Evolutionary conservation across 1,140 invertebrate species (phyloP), one percentile per base, ranked within the genome.

Genomic region (Camponotus floridanus): DNA sequence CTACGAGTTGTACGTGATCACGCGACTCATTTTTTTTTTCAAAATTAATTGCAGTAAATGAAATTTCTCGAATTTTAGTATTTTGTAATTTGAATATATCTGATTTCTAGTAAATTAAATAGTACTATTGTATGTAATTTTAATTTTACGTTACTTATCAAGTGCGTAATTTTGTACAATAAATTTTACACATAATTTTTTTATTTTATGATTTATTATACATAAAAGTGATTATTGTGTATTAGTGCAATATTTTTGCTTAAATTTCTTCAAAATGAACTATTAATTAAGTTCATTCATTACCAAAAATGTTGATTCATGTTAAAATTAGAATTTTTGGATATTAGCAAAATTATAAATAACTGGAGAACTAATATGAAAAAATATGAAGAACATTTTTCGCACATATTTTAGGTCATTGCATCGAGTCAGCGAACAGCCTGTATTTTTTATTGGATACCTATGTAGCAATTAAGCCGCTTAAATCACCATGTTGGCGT

Each of bases 381-480:
- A 74, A 73, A 74, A 74, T 74, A 74, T 48, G 79, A 74, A 18
- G 21, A 61, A 83, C 48, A 51, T 18, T 83, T 74, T 39, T 73
- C 39, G 31, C 79, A 74, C 39, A 36, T 73, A 81, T 83, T 74
- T 31, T 39, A 15, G 51, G 21, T 81, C 45, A 83, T 83, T 68
- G 57, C 59, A 73, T 39, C 57, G 79, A 83, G 67, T 81, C 15
- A 57, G 68, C 36, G 15, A 65, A 71, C 68, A 83, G 68, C 39
- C 71, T 73, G 65, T n/a, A 86, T 86, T 85, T 85, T 85, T 87
- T 85, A 85, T 62, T 68, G 73, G 57, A n/a, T 71, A 45, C 42
- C 42, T 45, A 55, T 45, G 59, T n/a, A 70, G 81, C 81, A 85
- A 87, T 85, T 85, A 85, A 87, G 86, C 86, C 65, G 64, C 61